Evolutionary conservation across 1,140 invertebrate species (phyloP).

Genomic region (Portunus trituberculatus): DNA sequence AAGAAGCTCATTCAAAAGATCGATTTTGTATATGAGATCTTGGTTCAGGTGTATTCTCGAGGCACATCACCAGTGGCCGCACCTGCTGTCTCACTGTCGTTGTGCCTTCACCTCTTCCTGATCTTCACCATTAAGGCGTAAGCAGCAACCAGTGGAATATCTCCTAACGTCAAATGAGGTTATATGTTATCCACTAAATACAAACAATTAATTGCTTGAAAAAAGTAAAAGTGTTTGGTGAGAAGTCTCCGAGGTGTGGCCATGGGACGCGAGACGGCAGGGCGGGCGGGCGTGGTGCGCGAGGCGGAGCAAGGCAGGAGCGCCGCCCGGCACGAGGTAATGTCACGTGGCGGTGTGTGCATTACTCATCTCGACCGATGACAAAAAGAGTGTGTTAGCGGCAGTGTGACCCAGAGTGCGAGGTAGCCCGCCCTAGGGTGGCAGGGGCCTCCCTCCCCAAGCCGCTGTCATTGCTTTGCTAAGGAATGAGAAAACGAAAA

Average conservation of each 20-base stretch:
- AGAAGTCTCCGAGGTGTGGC: background rate
- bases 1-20: no score
- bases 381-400: background rate
- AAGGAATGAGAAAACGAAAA: constrained; percentile 5
- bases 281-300: background rate
- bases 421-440: background rate
- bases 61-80: background rate
- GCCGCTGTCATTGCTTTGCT: background rate
- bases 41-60: no score
- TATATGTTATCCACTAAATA: no score
- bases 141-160: background rate
- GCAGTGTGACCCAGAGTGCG: background rate
- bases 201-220: background rate
- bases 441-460: background rate
- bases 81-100: no score
- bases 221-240: background rate
- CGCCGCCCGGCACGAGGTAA: constrained; percentile 15
- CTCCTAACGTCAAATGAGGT: background rate
- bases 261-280: background rate
- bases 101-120: background rate
- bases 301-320: background rate
- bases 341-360: constrained; percentile 7
- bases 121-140: background rate
- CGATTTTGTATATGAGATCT: no score
- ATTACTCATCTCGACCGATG: constrained; percentile 6